Evolutionary conservation across 35 echinoderm and acorn worm genomes (phyloP), one percentile per base, ranked within the genome.

Genomic region (Strongylocentrotus purpuratus): DNA sequence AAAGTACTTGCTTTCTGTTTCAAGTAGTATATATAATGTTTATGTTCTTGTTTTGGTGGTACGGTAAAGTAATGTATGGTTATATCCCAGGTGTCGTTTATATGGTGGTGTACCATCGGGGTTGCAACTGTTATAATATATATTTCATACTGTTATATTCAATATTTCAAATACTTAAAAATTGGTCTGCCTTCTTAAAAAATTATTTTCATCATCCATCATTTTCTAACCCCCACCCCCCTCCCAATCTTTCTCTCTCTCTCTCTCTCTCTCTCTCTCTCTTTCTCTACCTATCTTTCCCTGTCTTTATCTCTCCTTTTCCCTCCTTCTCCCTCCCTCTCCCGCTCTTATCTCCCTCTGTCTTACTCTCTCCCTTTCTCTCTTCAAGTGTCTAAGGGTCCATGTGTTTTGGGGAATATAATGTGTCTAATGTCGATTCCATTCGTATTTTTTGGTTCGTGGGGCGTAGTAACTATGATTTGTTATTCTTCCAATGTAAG

Each of bases 1-100:
- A 78, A 78, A 78, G 65, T 78, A 78, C 65, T 78, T 78, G 65
- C 65, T 78, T 78, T 78, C 65, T 78, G 65, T 78, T 55, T 78
- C 20, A 78, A n/a, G 65, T 78, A 78, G 65, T 78, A 78, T 78
- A 5, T 70, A n/a, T n/a, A 7, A 78, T 55, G 10, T 55, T 55
- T 41, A 41, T 41, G 35, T 41, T 41, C 35, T 0, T 41, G 35
- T 41, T 55, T 22, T 78, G 65, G 65, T 78, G 22, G 65, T 78
- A 28, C n/a, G 65, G 61, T 70, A 70, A 78, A 18, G 4, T 8
- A 28, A 28, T 78, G 0, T 55, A 55, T 55, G 50, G 10, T 78
- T 78, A 78, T n/a, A 78, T 78, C 65, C 65, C 4, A 28, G 65
- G 20, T 59, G 17, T 70, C 13, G 60, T 65, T 0, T 22, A 70